Evolutionary conservation across 2,888 invertebrate species (phyloP).

Genomic region (Adela reaumurella): DNA sequence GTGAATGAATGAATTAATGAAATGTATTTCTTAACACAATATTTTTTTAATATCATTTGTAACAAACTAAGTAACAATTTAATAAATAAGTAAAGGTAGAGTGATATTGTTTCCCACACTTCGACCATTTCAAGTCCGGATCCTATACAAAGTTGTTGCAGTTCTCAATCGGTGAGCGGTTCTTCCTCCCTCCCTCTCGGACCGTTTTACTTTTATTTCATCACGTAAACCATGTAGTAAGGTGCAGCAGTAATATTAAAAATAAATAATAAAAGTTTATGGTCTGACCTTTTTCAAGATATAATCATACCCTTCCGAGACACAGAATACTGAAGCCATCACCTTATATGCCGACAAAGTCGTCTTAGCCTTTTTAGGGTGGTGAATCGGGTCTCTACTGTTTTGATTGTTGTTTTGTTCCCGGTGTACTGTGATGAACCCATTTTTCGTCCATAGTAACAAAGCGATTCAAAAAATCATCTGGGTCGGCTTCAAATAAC

Average conservation of each 20-base stretch:
- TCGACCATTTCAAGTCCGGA: no score
- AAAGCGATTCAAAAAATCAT: constrained; percentile 6
- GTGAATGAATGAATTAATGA: no score
- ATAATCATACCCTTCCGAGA: constrained; percentile 7
- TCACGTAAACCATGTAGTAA: neutral
- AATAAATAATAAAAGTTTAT: constrained; percentile 9
- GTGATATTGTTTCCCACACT: no score
- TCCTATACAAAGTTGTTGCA: no score
- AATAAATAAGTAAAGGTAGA: no score
- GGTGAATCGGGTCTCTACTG: constrained; percentile 5
- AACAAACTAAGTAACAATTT: no score
- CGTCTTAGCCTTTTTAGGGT: constrained; percentile 5
- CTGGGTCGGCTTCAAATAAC: neutral
- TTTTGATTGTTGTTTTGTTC: constrained; percentile 6
- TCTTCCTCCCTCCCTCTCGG: no score
- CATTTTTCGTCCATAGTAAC: constrained; percentile 1
- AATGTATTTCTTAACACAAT: no score
- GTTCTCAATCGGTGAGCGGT: no score
- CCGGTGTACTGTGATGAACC: constrained; percentile 7
- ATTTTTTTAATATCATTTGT: no score
- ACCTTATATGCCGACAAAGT: constrained; percentile 4
- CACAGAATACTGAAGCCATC: constrained; percentile 5
- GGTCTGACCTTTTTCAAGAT: constrained; percentile 5
- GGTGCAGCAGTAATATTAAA: neutral
- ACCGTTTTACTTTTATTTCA: constrained; percentile 6